Evolutionary conservation across 2,113 vertebrate species (phyloP).

Genomic region (Ctenomys sociabilis): DNA sequence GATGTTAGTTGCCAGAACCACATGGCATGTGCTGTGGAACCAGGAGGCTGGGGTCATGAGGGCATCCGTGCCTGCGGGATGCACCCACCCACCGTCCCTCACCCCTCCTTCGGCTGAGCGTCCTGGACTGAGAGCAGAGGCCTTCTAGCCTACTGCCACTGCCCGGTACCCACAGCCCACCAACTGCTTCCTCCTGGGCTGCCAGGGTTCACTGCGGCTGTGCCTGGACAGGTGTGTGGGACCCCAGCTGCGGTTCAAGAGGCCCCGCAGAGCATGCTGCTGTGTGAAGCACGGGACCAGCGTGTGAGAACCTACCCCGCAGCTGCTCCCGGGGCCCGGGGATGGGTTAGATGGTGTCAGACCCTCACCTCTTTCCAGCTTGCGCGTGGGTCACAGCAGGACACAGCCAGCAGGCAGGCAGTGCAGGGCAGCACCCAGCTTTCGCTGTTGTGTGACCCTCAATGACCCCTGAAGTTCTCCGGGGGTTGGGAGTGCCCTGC

Average conservation of each 20-base stretch:
- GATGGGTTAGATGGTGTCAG: background rate
- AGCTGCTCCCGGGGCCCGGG: background rate
- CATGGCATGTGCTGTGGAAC: too few species aligned
- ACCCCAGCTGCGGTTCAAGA: background rate
- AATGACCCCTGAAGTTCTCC: too few species aligned
- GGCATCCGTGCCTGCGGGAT: background rate
- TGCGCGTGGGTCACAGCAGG: rapidly evolving
- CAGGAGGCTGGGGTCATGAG: too few species aligned
- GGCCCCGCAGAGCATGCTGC: too few species aligned
- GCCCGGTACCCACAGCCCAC: too few species aligned
- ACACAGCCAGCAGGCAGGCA: rapidly evolving
- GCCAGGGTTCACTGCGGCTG: too few species aligned
- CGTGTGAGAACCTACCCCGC: too few species aligned
- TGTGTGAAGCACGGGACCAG: too few species aligned
- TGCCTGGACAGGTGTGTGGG: background rate
- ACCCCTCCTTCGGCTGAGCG: rapidly evolving
- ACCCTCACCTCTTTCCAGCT: rapidly evolving
- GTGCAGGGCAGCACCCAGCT: rapidly evolving
- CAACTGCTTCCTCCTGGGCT: rapidly evolving
- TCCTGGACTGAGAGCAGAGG: too few species aligned
- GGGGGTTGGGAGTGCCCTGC: too few species aligned
- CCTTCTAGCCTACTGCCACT: background rate
- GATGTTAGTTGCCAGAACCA: background rate
- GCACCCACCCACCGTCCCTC: background rate
- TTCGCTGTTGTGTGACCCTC: rapidly evolving